These are phyloP conservation scores for Achlya flavicornis DNA, from an alignment of 2,888 invertebrate genomes.

Conservation along the genomic window DNA sequence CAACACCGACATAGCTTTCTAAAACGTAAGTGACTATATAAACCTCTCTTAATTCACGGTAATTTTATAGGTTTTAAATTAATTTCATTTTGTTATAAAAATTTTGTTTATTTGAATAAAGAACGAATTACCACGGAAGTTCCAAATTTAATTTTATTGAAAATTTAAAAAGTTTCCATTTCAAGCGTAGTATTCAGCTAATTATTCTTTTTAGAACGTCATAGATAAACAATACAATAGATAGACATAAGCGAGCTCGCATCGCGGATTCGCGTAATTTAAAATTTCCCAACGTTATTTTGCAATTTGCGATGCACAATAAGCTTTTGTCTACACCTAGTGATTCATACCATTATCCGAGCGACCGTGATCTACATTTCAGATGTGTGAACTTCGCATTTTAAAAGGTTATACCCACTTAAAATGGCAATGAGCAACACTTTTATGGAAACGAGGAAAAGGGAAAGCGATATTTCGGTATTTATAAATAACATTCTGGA, in stretches of 20 bases:
- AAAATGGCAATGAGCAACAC: neutral
- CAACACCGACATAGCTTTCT: neutral
- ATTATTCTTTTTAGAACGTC: neutral
- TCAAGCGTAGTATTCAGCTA: too few species aligned
- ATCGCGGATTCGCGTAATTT: neutral
- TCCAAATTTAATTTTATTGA: too few species aligned
- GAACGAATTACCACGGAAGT: too few species aligned
- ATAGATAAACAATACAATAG: neutral
- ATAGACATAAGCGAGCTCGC: neutral
- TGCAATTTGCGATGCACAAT: slow-evolving; percentile 5
- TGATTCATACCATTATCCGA: neutral
- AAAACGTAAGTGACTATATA: too few species aligned
- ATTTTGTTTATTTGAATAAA: too few species aligned
- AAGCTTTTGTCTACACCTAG: slow-evolving; percentile 3
- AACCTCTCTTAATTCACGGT: too few species aligned
- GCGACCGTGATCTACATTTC: slow-evolving; percentile 1
- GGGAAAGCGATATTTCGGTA: neutral
- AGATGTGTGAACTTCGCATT: slow-evolving; percentile 1
- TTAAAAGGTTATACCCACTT: neutral
- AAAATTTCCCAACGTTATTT: slow-evolving; percentile 5
- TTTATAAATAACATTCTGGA: neutral
- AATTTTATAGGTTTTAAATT: too few species aligned
- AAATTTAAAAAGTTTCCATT: too few species aligned
- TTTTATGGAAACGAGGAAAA: neutral
- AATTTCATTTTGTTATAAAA: too few species aligned